Evolutionary conservation across 2,113 vertebrate species (phyloP), one percentile per base, ranked within the genome.

Genomic region (Dipodomys merriami): DNA sequence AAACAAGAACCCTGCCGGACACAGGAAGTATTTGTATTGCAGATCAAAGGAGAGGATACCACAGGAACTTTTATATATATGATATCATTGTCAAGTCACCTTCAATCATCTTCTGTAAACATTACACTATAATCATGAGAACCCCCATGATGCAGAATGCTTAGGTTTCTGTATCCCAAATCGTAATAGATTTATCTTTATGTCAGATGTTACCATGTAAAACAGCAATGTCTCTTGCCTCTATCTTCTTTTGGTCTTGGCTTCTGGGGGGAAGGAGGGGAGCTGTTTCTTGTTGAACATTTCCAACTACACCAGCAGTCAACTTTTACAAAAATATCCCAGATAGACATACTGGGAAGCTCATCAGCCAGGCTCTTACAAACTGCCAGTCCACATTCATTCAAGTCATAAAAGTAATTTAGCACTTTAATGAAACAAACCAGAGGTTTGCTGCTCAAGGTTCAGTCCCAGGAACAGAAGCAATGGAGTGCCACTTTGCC

Each of bases 101-200:
- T 80, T 71, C 71, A 71, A 33, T 78, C 27, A 77, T 73, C 67
- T 81, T 90, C 57, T 96, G 20, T 30, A 25, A 74, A 19, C 69
- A 83, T 86, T 65, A 74, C 30, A 20, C 16, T 6, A 86, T 6
- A 84, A 27, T 78, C 35, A 64, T 77, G n/a, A 89, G n/a, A 60
- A 33, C 57, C 7, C 35, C 86, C 65, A 57, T 67, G 72, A 86
- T 39, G 7, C 25, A 91, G n/a, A 91, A 71, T 82, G 25, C 39
- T 77, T 91, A 83, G 19, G 76, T 86, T 89, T 89, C 46, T 83
- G 71, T 78, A 60, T 78, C 82, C 10, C 44, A 69, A 74, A 22
- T 39, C 33, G 0, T 30, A 94, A 69, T 82, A 73, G 23, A 87
- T 77, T 33, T 78, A 90, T 87, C 87, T 53, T 73, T 49, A 20